Conservation (phyloP, 2,797 vertebrate species). For the Xiphorhynchus erythropygius region DNA sequence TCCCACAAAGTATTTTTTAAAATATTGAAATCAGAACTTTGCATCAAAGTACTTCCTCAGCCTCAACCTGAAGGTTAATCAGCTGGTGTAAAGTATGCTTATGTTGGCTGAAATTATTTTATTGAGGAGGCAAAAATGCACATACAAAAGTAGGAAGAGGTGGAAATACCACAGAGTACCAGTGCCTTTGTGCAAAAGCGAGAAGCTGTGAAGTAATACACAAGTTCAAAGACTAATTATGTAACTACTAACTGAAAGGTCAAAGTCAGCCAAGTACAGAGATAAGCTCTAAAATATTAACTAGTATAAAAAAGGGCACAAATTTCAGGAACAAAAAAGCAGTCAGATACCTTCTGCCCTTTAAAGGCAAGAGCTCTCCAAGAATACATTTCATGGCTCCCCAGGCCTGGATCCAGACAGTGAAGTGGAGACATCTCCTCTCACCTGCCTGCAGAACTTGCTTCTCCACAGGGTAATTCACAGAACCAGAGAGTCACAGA, state of each 20-base stretch:
- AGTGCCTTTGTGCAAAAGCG: slow-evolving; percentile 59
- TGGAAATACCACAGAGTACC: slow-evolving; percentile 61
- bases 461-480: neutral
- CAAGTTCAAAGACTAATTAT: slow-evolving; percentile 61
- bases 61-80: slow-evolving; percentile 42
- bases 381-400: neutral
- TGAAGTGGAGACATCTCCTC: neutral
- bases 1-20: slow-evolving; percentile 7
- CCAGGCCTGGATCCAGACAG: neutral
- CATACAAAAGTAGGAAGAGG: slow-evolving; percentile 75
- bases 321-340: slow-evolving; percentile 45
- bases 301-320: neutral
- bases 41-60: slow-evolving; percentile 34
- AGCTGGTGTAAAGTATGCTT: slow-evolving; percentile 61
- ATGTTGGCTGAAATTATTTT: slow-evolving; percentile 38
- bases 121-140: slow-evolving; percentile 38
- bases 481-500: neutral
- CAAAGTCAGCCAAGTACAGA: slow-evolving; percentile 48
- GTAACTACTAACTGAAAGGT: slow-evolving; percentile 66
- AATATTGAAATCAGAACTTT: slow-evolving; percentile 29
- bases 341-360: slow-evolving; percentile 7
- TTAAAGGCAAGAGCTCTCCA: neutral
- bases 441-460: neutral
- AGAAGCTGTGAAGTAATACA: slow-evolving; percentile 55
- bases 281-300: slow-evolving; percentile 61